phyloP scores from a whole-genome alignment of 2,888 invertebrate genomes.

The Syrphus vitripennis region DNA sequence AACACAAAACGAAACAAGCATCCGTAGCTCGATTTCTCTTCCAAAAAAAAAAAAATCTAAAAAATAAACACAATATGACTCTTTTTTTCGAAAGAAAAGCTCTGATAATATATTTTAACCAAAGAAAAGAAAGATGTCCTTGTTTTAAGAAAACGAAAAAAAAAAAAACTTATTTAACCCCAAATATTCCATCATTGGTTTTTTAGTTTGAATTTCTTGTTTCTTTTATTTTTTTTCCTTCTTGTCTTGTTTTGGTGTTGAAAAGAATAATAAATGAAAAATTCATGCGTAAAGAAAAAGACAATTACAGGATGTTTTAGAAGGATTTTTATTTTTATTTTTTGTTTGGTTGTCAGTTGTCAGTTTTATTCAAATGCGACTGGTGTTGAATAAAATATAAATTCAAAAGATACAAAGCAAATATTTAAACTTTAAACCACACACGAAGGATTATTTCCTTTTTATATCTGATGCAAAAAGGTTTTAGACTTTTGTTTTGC shows the following conservation, averaged over 20 bases:
- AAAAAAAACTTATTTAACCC: neutral
- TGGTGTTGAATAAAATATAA: neutral
- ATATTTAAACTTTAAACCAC: too few species aligned
- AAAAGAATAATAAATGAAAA: neutral
- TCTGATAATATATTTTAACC: neutral
- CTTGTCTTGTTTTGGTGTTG: neutral
- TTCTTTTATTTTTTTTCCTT: neutral
- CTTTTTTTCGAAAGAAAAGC: neutral
- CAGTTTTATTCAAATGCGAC: too few species aligned
- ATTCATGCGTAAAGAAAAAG: neutral
- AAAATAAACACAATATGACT: constrained; percentile 13
- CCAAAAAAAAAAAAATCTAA: neutral
- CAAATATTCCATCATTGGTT: neutral
- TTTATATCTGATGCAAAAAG: neutral
- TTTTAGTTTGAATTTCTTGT: neutral
- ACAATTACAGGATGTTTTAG: constrained; percentile 42
- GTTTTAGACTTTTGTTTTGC: neutral
- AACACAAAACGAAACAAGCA: constrained; percentile 47
- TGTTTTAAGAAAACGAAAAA: neutral
- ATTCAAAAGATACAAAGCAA: neutral
- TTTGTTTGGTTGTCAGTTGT: too few species aligned
- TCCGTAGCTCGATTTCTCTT: constrained; percentile 34
- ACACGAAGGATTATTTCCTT: neutral
- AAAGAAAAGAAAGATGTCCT: neutral
- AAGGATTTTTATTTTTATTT: constrained; percentile 44